Base-by-base conservation (phyloP, 2,113 vertebrate genomes). In the Pungitius pungitius region DNA sequence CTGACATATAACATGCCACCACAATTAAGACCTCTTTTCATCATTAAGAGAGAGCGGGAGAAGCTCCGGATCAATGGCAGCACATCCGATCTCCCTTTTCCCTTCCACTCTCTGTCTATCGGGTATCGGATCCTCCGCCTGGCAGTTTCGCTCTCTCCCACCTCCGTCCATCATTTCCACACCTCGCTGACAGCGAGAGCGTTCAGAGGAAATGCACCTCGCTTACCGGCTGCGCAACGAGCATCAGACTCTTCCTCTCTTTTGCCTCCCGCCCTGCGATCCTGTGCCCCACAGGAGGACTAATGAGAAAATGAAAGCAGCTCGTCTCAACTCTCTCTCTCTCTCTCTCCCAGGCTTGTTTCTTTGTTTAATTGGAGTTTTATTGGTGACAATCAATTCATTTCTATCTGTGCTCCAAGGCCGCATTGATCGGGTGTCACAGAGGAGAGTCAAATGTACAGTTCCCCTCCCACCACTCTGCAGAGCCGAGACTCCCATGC, bases 371-470 rank as follows among this genome's bases (percentile, higher is more conserved):
- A 94, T 93, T 94, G 91, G 92, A 93, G 88, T 93, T 93, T 94
- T 93, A 94, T 93, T 92, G 88, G 90, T 85, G 83, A 92, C 91
- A 93, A 94, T 94, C 93, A 91, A 94, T 94, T 93, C 73, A 90
- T 93, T 92, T 93, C 88, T 84, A 80, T 85, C 89, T 87, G 68
- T 51, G 78, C 88, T 85, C 65, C 74, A n/a, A n/a, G 82, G 85
- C 79, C 61, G 82, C 90, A 94, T 94, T 90, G 93, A 94, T 94
- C 91, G 73, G 81, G 90, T 91, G 90, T 90, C 92, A 90, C 75
- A 51, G 78, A 71, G 81, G 76, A 70, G 80, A 90, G 87, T 92
- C 86, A 91, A 86, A 90, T 86, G 80, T 79, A 81, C 77, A 78
- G 55, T 83, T 90, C 77, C 79, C 77, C 79, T 85, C 81, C 84